A percentile compares a stretch with the other conserved stretches of the same genome.
These are phyloP conservation scores for Mythimna lalbum DNA, from an alignment of 2,888 invertebrate genomes.

Conservation along the genomic window DNA sequence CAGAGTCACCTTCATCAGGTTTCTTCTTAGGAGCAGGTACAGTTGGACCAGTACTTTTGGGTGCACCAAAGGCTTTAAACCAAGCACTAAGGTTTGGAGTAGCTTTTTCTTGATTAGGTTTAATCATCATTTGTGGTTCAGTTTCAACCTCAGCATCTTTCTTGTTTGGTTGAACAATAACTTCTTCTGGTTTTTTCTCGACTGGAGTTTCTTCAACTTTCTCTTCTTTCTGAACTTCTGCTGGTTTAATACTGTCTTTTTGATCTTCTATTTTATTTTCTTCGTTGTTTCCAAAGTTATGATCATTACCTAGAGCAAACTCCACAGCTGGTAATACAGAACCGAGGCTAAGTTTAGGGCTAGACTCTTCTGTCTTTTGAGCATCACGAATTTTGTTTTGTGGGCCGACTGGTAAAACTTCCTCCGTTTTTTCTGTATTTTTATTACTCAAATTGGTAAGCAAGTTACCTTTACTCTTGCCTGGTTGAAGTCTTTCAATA, in stretches of 20 bases:
- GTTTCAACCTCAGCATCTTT: constrained; percentile 86
- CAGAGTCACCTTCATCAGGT: constrained; percentile 87
- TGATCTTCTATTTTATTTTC: constrained; percentile 62
- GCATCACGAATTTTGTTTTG: constrained; percentile 91
- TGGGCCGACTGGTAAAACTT: constrained; percentile 88
- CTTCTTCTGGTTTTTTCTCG: constrained; percentile 73
- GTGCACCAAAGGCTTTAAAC: constrained; percentile 97
- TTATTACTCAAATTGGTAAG: constrained; percentile 92
- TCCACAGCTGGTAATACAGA: constrained; percentile 95
- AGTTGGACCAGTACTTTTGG: constrained; percentile 91
- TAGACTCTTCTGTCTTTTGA: constrained; percentile 92
- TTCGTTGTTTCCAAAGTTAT: constrained; percentile 89
- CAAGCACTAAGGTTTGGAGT: constrained; percentile 97
- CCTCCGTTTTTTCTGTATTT: constrained; percentile 90
- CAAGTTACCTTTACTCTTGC: constrained; percentile 96
- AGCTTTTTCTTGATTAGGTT: constrained; percentile 92
- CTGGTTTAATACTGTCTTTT: constrained; percentile 57
- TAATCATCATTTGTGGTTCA: constrained; percentile 77
- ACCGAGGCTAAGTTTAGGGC: constrained; percentile 96
- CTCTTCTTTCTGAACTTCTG: constrained; percentile 67
- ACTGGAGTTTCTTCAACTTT: constrained; percentile 64
- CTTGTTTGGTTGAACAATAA: constrained; percentile 72
- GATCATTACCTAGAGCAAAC: constrained; percentile 92
- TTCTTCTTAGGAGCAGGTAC: constrained; percentile 89
- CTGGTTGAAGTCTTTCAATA: constrained; percentile 95